These are phyloP conservation scores for Zootoca vivipara DNA, from an alignment of 2,113 vertebrate species.

Conservation along the genomic window DNA sequence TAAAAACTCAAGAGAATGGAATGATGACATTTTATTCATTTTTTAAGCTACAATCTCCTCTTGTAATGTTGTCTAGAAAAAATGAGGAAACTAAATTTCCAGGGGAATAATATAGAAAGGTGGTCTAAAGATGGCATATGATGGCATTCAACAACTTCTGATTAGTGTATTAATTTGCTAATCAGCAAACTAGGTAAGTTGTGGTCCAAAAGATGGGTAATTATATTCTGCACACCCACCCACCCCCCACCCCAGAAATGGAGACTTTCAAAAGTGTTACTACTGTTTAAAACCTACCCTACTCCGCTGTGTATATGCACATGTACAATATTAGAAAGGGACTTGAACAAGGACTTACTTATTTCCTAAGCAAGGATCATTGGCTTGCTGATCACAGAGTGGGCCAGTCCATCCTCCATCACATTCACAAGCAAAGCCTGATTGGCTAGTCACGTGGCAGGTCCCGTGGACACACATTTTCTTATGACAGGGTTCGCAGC, in stretches of 20 bases:
- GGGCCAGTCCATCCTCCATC: slow-evolving; percentile 91
- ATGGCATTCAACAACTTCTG: no score
- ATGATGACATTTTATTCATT: neutral
- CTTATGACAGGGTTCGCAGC: slow-evolving; percentile 93
- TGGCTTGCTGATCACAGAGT: slow-evolving; percentile 91
- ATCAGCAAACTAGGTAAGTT: no score
- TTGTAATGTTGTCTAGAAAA: neutral
- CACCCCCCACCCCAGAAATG: neutral
- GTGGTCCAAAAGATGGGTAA: no score
- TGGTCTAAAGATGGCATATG: neutral
- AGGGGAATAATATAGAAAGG: neutral
- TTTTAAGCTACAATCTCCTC: neutral
- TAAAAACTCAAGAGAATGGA: neutral
- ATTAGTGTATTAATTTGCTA: no score
- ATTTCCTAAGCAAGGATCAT: slow-evolving; percentile 93
- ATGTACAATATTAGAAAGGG: neutral
- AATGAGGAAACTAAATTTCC: neutral
- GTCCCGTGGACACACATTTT: slow-evolving; percentile 89
- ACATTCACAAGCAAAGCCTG: slow-evolving; percentile 92
- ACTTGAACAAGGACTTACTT: slow-evolving; percentile 83
- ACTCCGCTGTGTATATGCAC: no score
- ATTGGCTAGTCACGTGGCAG: slow-evolving; percentile 87
- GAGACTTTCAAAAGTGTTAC: neutral
- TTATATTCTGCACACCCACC: neutral
- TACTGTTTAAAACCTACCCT: neutral